A percentile compares a stretch with the other conserved stretches of the same genome.
These are phyloP conservation scores for Philopotamus ludificatus DNA, from an alignment of 1,140 invertebrate species.

Conservation along the genomic window DNA sequence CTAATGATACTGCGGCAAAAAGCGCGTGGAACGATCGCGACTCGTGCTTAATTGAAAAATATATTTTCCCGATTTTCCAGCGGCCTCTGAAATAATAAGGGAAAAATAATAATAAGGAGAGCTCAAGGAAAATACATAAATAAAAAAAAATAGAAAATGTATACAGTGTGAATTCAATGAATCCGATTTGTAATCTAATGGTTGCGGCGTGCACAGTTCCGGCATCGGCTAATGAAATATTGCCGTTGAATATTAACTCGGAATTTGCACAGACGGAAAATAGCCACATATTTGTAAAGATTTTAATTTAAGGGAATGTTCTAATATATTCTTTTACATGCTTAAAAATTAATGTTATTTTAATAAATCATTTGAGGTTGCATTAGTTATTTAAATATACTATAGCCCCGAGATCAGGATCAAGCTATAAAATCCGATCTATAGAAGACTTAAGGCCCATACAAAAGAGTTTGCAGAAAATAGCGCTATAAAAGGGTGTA, in stretches of 20 bases:
- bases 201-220: neutral
- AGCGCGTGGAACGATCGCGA: neutral
- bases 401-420: too few species aligned
- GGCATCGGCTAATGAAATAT: constrained; percentile 10
- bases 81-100: neutral
- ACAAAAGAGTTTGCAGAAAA: too few species aligned
- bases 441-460: too few species aligned
- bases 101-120: neutral
- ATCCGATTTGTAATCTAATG: constrained; percentile 4
- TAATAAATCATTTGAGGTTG: too few species aligned
- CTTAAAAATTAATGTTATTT: too few species aligned
- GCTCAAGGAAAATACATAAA: neutral
- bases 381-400: too few species aligned
- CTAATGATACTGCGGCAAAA: constrained; percentile 29
- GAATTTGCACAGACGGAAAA: too few species aligned
- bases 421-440: too few species aligned
- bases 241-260: neutral
- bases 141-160: neutral
- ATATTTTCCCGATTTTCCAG: constrained; percentile 20
- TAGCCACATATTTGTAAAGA: too few species aligned
- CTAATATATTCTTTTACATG: too few species aligned
- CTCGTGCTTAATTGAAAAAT: constrained; percentile 26
- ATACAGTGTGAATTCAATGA: neutral
- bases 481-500: too few species aligned
- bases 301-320: too few species aligned